Evolutionary conservation across 2,888 invertebrate species (phyloP).

Genomic region (Salticus scenicus): DNA sequence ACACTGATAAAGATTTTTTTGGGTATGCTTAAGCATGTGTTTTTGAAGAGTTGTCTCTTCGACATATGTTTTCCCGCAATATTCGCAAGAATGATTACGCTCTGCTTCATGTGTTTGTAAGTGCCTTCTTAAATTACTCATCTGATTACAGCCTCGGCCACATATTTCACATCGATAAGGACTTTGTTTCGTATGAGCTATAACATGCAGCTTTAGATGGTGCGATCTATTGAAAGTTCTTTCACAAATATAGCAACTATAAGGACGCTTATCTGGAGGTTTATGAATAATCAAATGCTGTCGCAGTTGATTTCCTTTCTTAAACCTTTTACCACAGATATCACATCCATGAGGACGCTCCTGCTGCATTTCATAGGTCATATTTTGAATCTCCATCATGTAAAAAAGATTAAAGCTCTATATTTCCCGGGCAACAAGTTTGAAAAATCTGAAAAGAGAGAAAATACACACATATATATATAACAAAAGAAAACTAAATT

Average conservation of each 20-base stretch:
- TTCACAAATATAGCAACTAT: constrained; percentile 64
- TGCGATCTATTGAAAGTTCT: constrained; percentile 61
- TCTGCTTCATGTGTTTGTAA: constrained; percentile 53
- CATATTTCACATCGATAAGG: constrained; percentile 63
- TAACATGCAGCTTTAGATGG: constrained; percentile 58
- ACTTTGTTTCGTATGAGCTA: constrained; percentile 64
- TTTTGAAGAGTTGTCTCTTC: constrained; percentile 48
- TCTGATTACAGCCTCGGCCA: constrained; percentile 61
- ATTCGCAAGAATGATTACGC: constrained; percentile 51
- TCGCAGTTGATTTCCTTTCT: constrained; percentile 61
- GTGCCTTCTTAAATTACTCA: constrained; percentile 59
- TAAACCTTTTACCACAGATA: constrained; percentile 58
- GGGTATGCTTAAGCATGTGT: constrained; percentile 58
- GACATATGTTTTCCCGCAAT: constrained; percentile 58
- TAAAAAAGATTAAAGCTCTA: too few relatives aligned
- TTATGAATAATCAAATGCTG: constrained; percentile 64
- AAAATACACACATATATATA: not conserved
- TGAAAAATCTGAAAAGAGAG: not conserved
- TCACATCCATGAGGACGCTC: constrained; percentile 63
- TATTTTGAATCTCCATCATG: constrained; percentile 32
- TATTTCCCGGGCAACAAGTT: too few relatives aligned
- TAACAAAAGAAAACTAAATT: not conserved
- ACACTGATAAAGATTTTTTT: constrained; percentile 49
- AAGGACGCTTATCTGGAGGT: constrained; percentile 56
- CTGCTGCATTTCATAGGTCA: constrained; percentile 51